Conservation (phyloP, 2,113 vertebrate species). For the Taurulus bubalis region DNA sequence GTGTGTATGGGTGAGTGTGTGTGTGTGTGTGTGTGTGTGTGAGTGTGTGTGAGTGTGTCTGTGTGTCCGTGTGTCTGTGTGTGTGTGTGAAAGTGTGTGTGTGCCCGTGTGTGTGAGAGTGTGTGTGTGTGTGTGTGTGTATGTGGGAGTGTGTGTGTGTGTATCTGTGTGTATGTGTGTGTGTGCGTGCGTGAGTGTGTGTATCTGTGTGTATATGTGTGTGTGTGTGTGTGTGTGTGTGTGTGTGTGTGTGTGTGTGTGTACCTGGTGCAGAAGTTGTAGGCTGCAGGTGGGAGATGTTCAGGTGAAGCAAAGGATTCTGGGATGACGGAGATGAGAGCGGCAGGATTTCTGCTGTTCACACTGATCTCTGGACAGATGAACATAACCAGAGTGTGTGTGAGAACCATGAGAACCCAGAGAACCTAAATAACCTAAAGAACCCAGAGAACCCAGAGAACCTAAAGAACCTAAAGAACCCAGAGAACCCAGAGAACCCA, state of each 20-base stretch:
- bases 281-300: constrained; percentile 47
- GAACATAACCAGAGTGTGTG: neutral
- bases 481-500: no score
- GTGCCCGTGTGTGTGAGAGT: neutral
- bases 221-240: neutral
- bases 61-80: no score
- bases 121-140: neutral
- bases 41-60: neutral
- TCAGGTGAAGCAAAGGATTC: constrained; percentile 60
- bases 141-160: no score
- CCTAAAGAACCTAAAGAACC: no score
- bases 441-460: no score
- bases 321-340: constrained; percentile 72
- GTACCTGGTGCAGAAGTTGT: constrained; percentile 79
- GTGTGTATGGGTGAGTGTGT: neutral
- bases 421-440: no score
- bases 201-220: neutral
- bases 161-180: neutral
- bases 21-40: neutral
- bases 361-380: constrained; percentile 81
- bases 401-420: no score
- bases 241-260: constrained; percentile 2
- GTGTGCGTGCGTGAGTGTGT: neutral
- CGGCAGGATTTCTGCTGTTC: constrained; percentile 83
- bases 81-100: neutral